Evolutionary conservation across 1,140 invertebrate species (phyloP), one percentile per base, ranked within the genome.

Genomic region (Bombus consobrinus): DNA sequence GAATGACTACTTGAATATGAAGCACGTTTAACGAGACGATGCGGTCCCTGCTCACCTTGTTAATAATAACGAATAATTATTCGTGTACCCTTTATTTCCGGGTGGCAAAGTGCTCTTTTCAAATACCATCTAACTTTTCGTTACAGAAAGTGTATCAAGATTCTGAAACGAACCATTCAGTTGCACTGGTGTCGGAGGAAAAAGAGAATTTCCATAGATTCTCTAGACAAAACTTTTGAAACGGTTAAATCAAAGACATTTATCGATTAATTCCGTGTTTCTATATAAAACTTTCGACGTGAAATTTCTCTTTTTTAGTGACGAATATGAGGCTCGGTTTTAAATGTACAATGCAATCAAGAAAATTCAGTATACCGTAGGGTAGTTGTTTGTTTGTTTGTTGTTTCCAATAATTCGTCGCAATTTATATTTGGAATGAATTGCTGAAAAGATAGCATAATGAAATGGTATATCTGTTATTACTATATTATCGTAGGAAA

Each of bases 1-100:
- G 83, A 12, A 71, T 72, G 25, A 32, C 47, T 72, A 62, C 76
- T 80, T 43, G 53, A 85, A 57, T 22, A 80, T 62, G 76, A 72
- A 80, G 76, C 62, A 80, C 77, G 47, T 85, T 79, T 85, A 80
- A 80, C 53, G 77, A 85, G 76, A 68, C 22, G 32, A 72, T 69
- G 53, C 66, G 13, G 32, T 47, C 68, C 12, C 32, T 43, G 72
- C 1, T 80, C 53, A 43, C 25, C 8, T 13, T 71, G 66, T 68
- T 72, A 80, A 53, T 53, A 53, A 22, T 22, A 53, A 22, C 47
- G 47, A 53, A 53, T 53, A 53, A 85, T 72, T 85, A 62, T 69
- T 47, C 74, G 47, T 79, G 37, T 34, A 28, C 57, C n/a, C 15
- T 62, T 64, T 62, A 69, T 62, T 39, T 43, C 68, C 64, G 39